Percentiles rank a stretch among this genome's conserved stretches.
These are phyloP conservation scores for Drosophila obscura DNA, from an alignment of 1,140 invertebrate species.

Conservation along the genomic window DNA sequence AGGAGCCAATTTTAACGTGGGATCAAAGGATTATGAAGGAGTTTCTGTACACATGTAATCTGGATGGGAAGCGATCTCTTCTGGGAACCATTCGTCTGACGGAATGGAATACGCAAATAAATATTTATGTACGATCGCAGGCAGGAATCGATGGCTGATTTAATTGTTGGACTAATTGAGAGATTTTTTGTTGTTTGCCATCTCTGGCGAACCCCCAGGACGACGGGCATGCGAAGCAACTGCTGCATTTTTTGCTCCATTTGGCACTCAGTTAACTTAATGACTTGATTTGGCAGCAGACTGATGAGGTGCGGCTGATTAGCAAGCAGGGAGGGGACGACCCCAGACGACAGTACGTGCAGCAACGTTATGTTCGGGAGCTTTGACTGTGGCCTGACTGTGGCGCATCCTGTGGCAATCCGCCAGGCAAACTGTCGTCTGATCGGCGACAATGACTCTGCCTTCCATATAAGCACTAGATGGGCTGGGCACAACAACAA, in stretches of 20 bases:
- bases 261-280: conserved; percentile 77
- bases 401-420: conserved; percentile 19
- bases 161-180: conserved; percentile 84
- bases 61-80: no score
- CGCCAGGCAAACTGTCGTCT: conserved; percentile 26
- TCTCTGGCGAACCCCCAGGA: conserved; percentile 65
- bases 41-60: no score
- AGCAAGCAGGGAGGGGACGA: conserved; percentile 48
- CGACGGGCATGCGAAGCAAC: conserved; percentile 47
- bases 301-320: conserved; percentile 76
- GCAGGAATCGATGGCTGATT: conserved; percentile 74
- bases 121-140: conserved; percentile 55
- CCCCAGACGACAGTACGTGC: conserved; percentile 57
- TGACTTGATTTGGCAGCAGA: conserved; percentile 75
- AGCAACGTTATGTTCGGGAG: conserved; percentile 45
- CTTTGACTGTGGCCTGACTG: conserved; percentile 26
- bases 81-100: neutral
- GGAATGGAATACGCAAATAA: conserved; percentile 32
- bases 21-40: no score
- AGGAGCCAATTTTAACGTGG: no score
- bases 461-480: conserved; percentile 68
- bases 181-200: conserved; percentile 74
- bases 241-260: conserved; percentile 75
- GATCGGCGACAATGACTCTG: conserved; percentile 75
- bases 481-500: neutral